Conservation (phyloP, 2,888 invertebrate species). For the Sthenelais limicola region DNA sequence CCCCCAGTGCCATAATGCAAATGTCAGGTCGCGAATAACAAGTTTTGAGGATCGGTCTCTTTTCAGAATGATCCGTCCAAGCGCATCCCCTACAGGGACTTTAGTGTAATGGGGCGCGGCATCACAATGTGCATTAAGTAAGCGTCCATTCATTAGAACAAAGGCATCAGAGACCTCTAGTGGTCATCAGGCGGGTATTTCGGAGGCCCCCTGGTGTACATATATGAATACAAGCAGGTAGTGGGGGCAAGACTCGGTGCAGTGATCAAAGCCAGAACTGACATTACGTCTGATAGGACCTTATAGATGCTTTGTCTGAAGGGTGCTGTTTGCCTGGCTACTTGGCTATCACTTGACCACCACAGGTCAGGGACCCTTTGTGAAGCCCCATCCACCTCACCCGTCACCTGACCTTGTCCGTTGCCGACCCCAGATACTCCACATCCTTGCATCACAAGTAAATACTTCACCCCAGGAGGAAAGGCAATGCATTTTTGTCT, state of each 20-base stretch:
- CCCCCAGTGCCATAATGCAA: conserved; percentile 17
- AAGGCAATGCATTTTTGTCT: too few species aligned
- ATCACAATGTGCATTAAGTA: conserved; percentile 39
- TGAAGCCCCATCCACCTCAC: too few species aligned
- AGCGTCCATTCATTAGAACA: conserved; percentile 37
- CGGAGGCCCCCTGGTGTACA: conserved; percentile 32
- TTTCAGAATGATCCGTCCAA: neutral
- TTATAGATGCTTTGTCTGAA: conserved; percentile 36
- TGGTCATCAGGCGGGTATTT: neutral
- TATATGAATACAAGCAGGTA: conserved; percentile 38
- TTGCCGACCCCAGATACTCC: conserved; percentile 15
- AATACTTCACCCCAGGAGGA: too few species aligned
- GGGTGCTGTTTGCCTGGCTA: conserved; percentile 1
- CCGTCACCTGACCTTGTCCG: neutral
- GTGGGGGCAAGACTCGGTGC: conserved; percentile 2
- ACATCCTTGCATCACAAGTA: conserved; percentile 1
- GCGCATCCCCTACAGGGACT: conserved; percentile 1
- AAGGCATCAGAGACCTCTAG: conserved; percentile 1
- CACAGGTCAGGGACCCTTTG: too few species aligned
- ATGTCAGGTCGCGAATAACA: conserved; percentile 34
- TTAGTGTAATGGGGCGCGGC: conserved; percentile 14
- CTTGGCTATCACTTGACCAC: neutral
- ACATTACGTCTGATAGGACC: conserved; percentile 17
- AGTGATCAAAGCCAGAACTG: conserved; percentile 11
- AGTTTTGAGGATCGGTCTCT: conserved; percentile 27